These are phyloP conservation scores for Gymnogyps californianus DNA, from an alignment of 2,113 vertebrate species.

Conservation along the genomic window DNA sequence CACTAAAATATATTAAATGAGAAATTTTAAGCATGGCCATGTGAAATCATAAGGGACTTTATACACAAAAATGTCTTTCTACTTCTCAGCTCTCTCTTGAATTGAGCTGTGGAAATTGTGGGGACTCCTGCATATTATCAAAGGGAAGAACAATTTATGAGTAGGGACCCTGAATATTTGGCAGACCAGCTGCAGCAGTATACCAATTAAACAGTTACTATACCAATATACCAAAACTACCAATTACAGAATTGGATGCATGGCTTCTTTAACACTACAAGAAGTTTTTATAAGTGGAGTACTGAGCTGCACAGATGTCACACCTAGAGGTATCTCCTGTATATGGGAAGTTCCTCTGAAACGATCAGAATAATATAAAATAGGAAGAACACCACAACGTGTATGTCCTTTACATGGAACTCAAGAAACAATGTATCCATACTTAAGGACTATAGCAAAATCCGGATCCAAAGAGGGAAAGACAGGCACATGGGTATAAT, in stretches of 20 bases:
- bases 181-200: background rate
- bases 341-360: background rate
- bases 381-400: background rate
- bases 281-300: background rate
- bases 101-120: background rate
- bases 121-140: background rate
- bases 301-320: background rate
- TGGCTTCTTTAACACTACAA: background rate
- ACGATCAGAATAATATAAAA: background rate
- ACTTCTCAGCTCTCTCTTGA: background rate
- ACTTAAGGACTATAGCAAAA: background rate
- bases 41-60: background rate
- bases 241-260: background rate
- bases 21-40: background rate
- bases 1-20: slow-evolving; percentile 6
- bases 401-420: background rate
- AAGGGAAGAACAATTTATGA: background rate
- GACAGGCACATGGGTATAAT: background rate
- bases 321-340: background rate
- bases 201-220: background rate
- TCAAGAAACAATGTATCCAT: background rate
- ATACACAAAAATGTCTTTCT: background rate
- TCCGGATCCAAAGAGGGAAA: background rate
- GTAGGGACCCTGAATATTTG: background rate
- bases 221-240: background rate